Evolutionary conservation across 23 tunicate genomes (phyloP).

Genomic region (Styela clava): DNA sequence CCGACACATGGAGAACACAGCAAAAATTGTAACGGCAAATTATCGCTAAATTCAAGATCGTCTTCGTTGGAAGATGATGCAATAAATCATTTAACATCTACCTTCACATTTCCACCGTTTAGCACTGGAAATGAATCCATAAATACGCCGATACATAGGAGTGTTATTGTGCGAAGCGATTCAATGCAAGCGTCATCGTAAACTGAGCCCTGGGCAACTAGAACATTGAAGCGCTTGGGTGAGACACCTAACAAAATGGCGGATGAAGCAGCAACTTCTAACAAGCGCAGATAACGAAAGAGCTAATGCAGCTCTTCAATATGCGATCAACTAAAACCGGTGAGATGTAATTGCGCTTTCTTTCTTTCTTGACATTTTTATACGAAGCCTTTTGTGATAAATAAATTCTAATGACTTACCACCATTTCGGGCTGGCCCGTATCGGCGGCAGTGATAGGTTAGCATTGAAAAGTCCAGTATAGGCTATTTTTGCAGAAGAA

Average conservation of each 20-base stretch:
- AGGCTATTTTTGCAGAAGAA: too few relatives aligned
- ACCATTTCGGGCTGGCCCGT: neutral
- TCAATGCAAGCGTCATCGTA: constrained; percentile 12
- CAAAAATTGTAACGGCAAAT: neutral
- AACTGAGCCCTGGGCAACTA: neutral
- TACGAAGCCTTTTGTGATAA: too few relatives aligned
- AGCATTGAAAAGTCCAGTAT: too few relatives aligned
- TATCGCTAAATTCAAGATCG: constrained; percentile 9
- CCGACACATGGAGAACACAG: neutral
- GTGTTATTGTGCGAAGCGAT: constrained; percentile 23
- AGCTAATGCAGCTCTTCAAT: neutral
- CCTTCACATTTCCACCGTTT: neutral
- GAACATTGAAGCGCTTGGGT: too few relatives aligned
- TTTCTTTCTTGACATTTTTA: neutral
- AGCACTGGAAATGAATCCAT: neutral
- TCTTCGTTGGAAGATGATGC: constrained; percentile 4
- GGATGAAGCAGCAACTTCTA: neutral
- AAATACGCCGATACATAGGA: neutral
- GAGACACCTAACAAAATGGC: too few relatives aligned
- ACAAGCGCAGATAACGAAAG: neutral
- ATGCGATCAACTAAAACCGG: neutral
- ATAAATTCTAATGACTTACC: neutral
- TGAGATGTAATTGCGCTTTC: neutral
- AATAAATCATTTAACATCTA: neutral
- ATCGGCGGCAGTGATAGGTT: neutral